These are phyloP conservation scores for Amblyjoppa fuscipennis DNA, from an alignment of 2,888 invertebrate species.

Conservation along the genomic window DNA sequence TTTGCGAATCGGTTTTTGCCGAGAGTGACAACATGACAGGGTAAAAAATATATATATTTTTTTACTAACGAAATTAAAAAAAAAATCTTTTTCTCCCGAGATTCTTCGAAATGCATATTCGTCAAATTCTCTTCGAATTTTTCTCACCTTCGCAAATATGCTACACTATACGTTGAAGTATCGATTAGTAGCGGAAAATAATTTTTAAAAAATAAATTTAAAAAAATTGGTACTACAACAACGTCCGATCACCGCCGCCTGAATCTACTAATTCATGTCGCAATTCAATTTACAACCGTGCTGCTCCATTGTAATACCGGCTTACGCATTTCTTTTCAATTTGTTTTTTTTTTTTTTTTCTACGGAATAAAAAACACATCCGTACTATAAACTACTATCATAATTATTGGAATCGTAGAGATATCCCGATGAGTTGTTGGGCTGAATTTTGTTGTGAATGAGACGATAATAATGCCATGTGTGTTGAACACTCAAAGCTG, in stretches of 20 bases:
- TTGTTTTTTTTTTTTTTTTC: background rate
- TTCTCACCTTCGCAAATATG: background rate
- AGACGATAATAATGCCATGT: constrained; percentile 27
- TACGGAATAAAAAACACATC: background rate
- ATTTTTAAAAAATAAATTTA: too few relatives aligned
- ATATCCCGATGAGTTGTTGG: background rate
- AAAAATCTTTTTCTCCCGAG: background rate
- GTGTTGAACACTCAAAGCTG: constrained; percentile 42
- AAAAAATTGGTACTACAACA: too few relatives aligned
- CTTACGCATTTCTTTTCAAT: too few relatives aligned
- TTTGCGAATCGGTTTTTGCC: background rate
- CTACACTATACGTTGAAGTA: too few relatives aligned
- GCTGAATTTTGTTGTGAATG: background rate
- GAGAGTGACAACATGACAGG: background rate
- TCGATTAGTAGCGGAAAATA: too few relatives aligned
- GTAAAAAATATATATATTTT: background rate
- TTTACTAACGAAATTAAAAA: background rate
- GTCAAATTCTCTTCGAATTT: background rate
- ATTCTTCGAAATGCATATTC: background rate
- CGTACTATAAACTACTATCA: background rate
- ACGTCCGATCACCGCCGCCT: too few relatives aligned
- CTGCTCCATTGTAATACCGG: background rate
- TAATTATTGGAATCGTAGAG: background rate
- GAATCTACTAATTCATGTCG: background rate
- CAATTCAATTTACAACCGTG: background rate